phyloP scores from a whole-genome alignment of 2,888 invertebrate species.

The Pantelozetes paolii region DNA sequence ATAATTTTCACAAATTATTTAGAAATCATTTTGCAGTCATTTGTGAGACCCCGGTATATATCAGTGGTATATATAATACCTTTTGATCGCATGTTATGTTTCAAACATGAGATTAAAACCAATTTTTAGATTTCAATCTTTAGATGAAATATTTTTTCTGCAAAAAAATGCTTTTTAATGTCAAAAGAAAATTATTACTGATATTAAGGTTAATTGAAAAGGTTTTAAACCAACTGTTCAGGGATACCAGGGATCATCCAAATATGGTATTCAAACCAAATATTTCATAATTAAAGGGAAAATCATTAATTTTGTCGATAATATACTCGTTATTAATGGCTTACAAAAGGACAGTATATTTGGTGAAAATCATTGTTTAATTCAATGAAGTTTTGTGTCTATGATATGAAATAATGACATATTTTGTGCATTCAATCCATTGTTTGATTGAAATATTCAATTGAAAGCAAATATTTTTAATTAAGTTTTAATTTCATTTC shows the following conservation, averaged over 20 bases:
- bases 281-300: not conserved
- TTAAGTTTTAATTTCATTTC: too few species aligned
- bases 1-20: not conserved
- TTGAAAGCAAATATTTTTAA: too few species aligned
- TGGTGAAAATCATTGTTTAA: not conserved
- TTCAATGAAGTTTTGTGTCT: not conserved
- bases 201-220: not conserved
- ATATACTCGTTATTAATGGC: not conserved
- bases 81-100: not conserved
- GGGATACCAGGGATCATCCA: not conserved
- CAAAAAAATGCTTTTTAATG: not conserved
- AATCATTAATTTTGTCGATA: slow-evolving; percentile 2
- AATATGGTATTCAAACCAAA: not conserved
- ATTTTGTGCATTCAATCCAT: not conserved
- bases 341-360: not conserved
- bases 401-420: not conserved
- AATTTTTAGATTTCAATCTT: not conserved
- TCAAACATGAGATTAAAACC: not conserved
- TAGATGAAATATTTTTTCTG: not conserved
- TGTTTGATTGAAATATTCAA: too few species aligned
- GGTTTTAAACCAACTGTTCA: not conserved
- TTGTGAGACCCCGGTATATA: not conserved
- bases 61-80: too few species aligned
- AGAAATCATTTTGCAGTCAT: not conserved
- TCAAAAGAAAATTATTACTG: not conserved